Evolutionary conservation across 2,888 invertebrate genomes (phyloP).

Genomic region (Tethea ocularis): DNA sequence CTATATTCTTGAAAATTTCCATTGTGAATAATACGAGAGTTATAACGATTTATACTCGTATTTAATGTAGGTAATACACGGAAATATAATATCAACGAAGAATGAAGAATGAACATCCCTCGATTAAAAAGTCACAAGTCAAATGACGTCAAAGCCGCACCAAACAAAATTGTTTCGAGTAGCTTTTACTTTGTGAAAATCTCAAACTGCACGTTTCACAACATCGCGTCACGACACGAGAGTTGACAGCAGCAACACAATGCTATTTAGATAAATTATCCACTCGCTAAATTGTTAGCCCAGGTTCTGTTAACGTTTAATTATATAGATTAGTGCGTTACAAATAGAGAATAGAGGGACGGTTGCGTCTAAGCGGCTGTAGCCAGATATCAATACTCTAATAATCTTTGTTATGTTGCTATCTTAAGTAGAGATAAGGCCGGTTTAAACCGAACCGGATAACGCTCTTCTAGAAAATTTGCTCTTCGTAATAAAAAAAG

Average conservation of each 20-base stretch:
- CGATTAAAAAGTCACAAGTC: not conserved
- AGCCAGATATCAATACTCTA: too few relatives aligned
- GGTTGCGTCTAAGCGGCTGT: too few relatives aligned
- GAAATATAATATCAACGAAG: too few relatives aligned
- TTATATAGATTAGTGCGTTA: not conserved
- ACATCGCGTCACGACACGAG: not conserved
- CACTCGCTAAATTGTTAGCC: conserved; percentile 18
- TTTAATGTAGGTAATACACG: too few relatives aligned
- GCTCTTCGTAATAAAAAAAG: too few relatives aligned
- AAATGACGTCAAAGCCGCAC: not conserved
- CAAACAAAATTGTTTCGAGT: not conserved
- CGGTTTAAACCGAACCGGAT: too few relatives aligned
- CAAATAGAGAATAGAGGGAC: not conserved
- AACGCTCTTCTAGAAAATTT: not conserved
- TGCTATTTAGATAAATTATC: conserved; percentile 13
- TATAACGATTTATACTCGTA: too few relatives aligned
- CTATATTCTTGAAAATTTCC: too few relatives aligned
- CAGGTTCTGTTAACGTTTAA: conserved; percentile 17
- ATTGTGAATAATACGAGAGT: too few relatives aligned
- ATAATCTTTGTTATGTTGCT: too few relatives aligned
- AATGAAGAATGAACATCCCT: not conserved
- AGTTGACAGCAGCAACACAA: not conserved
- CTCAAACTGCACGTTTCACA: conserved; percentile 2
- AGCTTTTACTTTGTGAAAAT: not conserved
- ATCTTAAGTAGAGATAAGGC: too few relatives aligned